Percentiles rank a stretch among this genome's conserved stretches.
Evolutionary conservation across 2,797 vertebrate genomes (phyloP).

Genomic region (Propithecus deckenii): DNA sequence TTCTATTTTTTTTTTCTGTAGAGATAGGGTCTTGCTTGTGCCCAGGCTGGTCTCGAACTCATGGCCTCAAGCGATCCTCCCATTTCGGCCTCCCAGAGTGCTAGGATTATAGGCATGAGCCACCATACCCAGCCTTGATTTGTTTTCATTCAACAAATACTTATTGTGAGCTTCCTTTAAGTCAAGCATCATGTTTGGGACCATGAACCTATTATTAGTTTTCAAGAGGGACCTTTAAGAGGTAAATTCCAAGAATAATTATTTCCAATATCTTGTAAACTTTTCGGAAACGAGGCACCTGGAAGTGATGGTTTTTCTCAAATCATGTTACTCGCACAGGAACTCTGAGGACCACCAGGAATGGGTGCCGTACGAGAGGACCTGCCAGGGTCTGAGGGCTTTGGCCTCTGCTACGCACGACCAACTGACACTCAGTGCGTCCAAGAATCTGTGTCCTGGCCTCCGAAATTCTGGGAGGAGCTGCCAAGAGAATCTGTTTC

Average conservation of each 20-base stretch:
- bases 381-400: neutral
- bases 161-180: neutral
- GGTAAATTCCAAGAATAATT: neutral
- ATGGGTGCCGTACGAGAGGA: neutral
- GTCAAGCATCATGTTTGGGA: neutral
- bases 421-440: neutral
- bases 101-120: neutral
- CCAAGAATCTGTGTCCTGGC: neutral
- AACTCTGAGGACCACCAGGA: neutral
- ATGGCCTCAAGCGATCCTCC: neutral
- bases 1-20: neutral
- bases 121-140: neutral
- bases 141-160: neutral
- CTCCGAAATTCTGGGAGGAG: neutral
- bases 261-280: neutral
- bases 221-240: neutral
- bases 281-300: neutral
- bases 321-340: neutral
- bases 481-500: neutral
- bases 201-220: neutral
- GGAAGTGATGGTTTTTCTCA: accelerated
- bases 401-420: neutral
- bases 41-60: neutral
- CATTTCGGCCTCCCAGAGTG: neutral
- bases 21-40: neutral